Percentiles rank a stretch among this genome's conserved stretches.
Conservation (phyloP, 2,888 invertebrate genomes). For the Eristalis pertinax region DNA sequence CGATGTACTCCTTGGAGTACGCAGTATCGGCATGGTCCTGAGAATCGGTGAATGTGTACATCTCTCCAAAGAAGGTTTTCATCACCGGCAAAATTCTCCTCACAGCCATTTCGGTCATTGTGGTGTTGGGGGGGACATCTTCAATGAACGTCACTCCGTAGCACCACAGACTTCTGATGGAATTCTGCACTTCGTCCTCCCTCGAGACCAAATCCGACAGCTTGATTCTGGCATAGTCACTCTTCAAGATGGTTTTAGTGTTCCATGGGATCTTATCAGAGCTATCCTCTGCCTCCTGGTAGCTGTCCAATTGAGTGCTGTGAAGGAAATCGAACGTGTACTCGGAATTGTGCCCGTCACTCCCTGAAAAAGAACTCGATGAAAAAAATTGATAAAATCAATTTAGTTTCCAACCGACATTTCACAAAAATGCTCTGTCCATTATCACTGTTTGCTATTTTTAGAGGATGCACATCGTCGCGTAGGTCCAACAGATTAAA, state of each 20-base stretch:
- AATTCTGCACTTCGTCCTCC: slow-evolving; percentile 80
- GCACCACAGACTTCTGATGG: slow-evolving; percentile 81
- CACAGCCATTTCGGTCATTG: slow-evolving; percentile 82
- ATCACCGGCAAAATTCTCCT: slow-evolving; percentile 84
- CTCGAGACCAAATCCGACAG: slow-evolving; percentile 82
- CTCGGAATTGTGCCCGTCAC: slow-evolving; percentile 83
- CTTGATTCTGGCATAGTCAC: slow-evolving; percentile 80
- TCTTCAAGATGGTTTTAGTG: slow-evolving; percentile 80
- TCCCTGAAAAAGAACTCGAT: slow-evolving; percentile 81
- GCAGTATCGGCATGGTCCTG: slow-evolving; percentile 87
- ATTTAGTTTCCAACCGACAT: slow-evolving; percentile 82
- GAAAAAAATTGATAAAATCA: background rate
- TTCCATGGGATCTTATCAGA: slow-evolving; percentile 82
- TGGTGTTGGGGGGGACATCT: slow-evolving; percentile 77
- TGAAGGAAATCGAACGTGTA: slow-evolving; percentile 82
- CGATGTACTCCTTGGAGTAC: slow-evolving; percentile 86
- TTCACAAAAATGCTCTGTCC: slow-evolving; percentile 79
- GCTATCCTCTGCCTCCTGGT: slow-evolving; percentile 72
- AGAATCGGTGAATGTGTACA: slow-evolving; percentile 86
- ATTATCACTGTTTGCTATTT: slow-evolving; percentile 77
- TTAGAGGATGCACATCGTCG: slow-evolving; percentile 80
- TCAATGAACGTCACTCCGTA: slow-evolving; percentile 81
- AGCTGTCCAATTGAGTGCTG: slow-evolving; percentile 75
- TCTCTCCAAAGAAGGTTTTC: slow-evolving; percentile 88
- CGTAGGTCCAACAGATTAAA: slow-evolving; percentile 84